Evolutionary conservation across 2,113 vertebrate genomes (phyloP).

Genomic region (Paracyprichromis sp.): DNA sequence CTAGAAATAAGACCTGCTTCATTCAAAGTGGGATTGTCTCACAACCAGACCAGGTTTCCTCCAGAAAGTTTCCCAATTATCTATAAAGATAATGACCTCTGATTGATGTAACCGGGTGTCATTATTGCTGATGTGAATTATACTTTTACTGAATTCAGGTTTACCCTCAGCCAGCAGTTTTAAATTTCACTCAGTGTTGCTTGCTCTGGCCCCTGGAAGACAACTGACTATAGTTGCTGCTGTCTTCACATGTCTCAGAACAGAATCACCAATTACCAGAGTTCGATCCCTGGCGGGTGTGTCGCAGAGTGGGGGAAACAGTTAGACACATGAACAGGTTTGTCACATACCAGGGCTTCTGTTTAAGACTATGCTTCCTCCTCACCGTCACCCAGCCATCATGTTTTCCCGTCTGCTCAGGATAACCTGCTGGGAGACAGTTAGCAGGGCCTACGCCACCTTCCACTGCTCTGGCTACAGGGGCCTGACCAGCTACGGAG

Average conservation of each 20-base stretch:
- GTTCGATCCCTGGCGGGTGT: fast-evolving
- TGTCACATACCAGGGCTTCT: fast-evolving
- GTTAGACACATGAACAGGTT: fast-evolving
- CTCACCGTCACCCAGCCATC: background rate
- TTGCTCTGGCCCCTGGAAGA: background rate
- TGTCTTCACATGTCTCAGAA: background rate
- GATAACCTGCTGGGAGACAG: background rate
- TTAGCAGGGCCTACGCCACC: background rate
- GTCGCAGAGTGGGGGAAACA: fast-evolving
- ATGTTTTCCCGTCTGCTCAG: fast-evolving
- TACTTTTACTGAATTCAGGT: background rate
- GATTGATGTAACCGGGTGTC: fast-evolving
- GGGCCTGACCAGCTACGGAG: background rate
- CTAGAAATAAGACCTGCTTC: background rate
- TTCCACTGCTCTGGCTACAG: fast-evolving
- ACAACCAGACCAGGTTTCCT: fast-evolving
- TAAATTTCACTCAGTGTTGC: fast-evolving
- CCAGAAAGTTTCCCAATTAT: background rate
- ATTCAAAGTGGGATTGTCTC: background rate
- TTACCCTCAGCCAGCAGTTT: background rate
- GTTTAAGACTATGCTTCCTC: background rate
- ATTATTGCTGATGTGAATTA: background rate
- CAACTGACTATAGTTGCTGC: background rate
- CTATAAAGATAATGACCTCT: fast-evolving
- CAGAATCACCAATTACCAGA: background rate